phyloP scores from a whole-genome alignment of 2,888 invertebrate genomes.

The Limnephilus lunatus region DNA sequence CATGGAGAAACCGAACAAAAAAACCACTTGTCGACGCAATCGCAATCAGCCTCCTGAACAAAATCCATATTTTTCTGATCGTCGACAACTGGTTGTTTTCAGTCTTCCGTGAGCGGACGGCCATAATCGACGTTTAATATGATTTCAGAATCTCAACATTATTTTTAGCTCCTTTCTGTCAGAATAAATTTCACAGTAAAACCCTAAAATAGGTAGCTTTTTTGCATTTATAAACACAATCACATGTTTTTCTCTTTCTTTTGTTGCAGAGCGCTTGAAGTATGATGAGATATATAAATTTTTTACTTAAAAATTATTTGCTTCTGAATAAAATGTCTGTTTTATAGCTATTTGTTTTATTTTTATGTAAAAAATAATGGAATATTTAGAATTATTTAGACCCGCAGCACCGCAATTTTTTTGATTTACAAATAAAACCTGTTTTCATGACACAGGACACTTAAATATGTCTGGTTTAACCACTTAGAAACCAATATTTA shows the following conservation, averaged over 20 bases:
- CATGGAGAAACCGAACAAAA: too few relatives aligned
- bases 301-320: background rate
- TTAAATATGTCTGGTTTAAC: background rate
- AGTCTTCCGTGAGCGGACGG: too few relatives aligned
- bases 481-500: background rate
- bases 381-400: background rate
- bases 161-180: background rate
- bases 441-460: background rate
- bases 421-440: background rate
- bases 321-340: background rate
- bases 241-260: slow-evolving; percentile 12
- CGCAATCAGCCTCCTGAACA: too few relatives aligned
- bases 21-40: too few relatives aligned
- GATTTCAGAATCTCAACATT: background rate
- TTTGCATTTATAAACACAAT: background rate
- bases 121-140: too few relatives aligned
- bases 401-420: background rate
- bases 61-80: too few relatives aligned
- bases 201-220: background rate
- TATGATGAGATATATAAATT: background rate
- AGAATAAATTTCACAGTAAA: too few relatives aligned
- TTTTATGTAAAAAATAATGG: background rate
- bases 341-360: background rate
- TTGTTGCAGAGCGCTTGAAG: slow-evolving; percentile 47
- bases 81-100: too few relatives aligned